These are phyloP conservation scores for Fregata magnificens DNA, from an alignment of 2,113 vertebrate genomes.

Conservation along the genomic window DNA sequence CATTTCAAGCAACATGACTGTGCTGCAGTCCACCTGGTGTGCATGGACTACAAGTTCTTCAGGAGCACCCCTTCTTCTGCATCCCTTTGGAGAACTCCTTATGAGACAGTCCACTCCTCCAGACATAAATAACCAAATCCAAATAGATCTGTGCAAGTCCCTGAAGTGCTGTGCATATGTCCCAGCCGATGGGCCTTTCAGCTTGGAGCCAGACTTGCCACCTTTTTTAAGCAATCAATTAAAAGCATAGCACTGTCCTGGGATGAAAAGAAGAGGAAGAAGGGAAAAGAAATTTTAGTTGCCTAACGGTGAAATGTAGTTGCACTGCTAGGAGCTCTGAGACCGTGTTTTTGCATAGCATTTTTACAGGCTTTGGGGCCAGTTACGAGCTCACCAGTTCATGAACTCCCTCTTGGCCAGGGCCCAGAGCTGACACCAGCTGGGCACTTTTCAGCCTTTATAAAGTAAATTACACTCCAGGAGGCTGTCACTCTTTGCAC, in stretches of 20 bases:
- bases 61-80: neutral
- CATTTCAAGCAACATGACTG: neutral
- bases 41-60: neutral
- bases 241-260: neutral
- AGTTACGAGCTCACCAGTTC: neutral
- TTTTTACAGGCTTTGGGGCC: neutral
- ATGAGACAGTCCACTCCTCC: neutral
- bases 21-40: neutral
- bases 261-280: neutral
- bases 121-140: neutral
- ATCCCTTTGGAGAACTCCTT: neutral
- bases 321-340: neutral
- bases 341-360: neutral
- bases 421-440: constrained; percentile 19
- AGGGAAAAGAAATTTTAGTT: neutral
- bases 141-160: rapidly evolving
- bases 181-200: rapidly evolving
- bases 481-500: neutral
- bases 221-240: neutral
- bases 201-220: neutral
- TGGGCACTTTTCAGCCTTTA: constrained; percentile 35
- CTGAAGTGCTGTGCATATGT: rapidly evolving
- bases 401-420: neutral
- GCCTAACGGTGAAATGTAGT: neutral
- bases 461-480: constrained; percentile 25